These are phyloP conservation scores for Lota lota DNA, from an alignment of 2,113 vertebrate genomes.

Conservation along the genomic window DNA sequence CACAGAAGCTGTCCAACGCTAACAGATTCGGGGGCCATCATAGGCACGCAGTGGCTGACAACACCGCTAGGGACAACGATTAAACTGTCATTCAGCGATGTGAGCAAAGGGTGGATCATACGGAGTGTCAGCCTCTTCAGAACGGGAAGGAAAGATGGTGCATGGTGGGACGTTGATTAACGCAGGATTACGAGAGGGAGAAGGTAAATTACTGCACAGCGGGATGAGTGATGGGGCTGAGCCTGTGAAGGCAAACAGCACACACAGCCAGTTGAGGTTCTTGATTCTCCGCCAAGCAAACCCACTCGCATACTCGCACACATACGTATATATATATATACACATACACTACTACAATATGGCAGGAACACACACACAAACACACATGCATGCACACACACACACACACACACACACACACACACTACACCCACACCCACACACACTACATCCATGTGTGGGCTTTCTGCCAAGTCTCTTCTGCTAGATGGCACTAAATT, in stretches of 20 bases:
- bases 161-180: constrained; percentile 44
- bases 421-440: background rate
- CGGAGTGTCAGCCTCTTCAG: constrained; percentile 22
- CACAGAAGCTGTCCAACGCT: constrained; percentile 10
- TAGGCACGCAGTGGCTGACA: too few species aligned
- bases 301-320: too few species aligned
- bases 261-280: too few species aligned
- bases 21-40: background rate
- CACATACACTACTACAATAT: background rate
- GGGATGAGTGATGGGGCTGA: constrained; percentile 13
- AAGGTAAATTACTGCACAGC: constrained; percentile 54
- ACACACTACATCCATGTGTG: too few species aligned
- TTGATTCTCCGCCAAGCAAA: too few species aligned
- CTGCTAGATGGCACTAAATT: too few species aligned
- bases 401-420: background rate
- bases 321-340: background rate
- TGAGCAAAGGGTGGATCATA: constrained; percentile 13
- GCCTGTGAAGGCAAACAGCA: too few species aligned
- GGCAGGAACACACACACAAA: background rate
- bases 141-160: constrained; percentile 7
- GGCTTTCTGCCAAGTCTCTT: too few species aligned
- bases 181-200: constrained; percentile 41
- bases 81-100: constrained; percentile 44
- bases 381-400: background rate
- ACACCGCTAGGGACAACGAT: constrained; percentile 20